Percentiles rank a stretch among this genome's conserved stretches.
Evolutionary conservation across 2,113 vertebrate genomes (phyloP).

Genomic region (Piaya cayana): DNA sequence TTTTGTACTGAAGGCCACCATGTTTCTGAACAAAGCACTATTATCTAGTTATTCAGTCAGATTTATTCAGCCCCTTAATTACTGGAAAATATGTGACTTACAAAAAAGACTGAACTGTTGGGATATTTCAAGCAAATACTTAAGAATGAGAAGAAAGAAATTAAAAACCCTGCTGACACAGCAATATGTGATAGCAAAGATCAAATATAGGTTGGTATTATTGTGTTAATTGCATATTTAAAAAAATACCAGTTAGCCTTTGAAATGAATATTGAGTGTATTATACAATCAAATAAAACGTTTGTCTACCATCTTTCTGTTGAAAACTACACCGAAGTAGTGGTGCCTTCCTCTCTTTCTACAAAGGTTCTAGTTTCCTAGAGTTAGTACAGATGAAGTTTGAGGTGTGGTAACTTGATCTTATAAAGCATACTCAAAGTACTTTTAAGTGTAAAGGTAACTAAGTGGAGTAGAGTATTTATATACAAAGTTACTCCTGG

Average conservation of each 20-base stretch:
- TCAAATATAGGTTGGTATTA: not conserved
- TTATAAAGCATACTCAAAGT: not conserved
- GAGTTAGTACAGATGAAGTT: not conserved
- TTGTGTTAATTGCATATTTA: not conserved
- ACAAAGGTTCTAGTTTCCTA: not conserved
- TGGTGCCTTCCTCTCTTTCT: not conserved
- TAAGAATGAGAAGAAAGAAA: not conserved
- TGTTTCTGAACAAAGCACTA: conserved; percentile 22
- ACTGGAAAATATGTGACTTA: not conserved
- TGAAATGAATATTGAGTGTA: not conserved
- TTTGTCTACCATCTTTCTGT: not conserved
- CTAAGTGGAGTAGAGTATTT: not conserved
- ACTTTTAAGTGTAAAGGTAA: not conserved
- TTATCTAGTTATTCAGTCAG: not conserved
- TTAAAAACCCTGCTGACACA: not conserved
- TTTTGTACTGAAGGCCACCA: not conserved
- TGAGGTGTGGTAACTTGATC: not conserved
- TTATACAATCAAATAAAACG: not conserved
- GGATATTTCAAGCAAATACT: not conserved
- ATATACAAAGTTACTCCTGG: not conserved
- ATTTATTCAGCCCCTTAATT: not conserved
- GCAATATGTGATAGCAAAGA: not conserved
- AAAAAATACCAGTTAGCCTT: not conserved
- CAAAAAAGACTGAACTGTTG: not conserved
- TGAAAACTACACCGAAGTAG: not conserved